Base-by-base conservation (phyloP, 1,140 invertebrate species). In the Drosophila baimaii region DNA sequence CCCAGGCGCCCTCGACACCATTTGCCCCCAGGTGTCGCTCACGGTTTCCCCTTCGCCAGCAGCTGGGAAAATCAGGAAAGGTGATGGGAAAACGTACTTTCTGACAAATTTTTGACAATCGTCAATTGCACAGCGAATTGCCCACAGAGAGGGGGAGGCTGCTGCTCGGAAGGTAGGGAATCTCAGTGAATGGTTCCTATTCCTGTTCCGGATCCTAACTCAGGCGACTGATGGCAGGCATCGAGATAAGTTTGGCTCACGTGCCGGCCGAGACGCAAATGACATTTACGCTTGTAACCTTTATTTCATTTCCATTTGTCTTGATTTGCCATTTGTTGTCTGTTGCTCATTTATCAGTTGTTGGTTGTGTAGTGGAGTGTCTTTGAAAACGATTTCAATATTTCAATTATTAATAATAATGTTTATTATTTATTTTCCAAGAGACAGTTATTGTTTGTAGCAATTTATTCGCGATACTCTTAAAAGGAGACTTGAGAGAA, bases 21-120 rank as follows among this genome's bases (percentile, higher is more conserved):
- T 61, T 73, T 51, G 44, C 29, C 37, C 37, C 72, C 62, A 69
- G 79, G 75, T 74, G 68, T 51, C 61, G 72, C 55, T 54, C 61
- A 47, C 33, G 43, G 43, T 46, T 55, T 56, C 8, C 49, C 25
- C 46, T n/a, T 49, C 29, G 47, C 25, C 47, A 31, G n/a, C 57
- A 37, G 59, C 10, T 21, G 47, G 47, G 25, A 21, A 73, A 79
- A 72, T 83, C 84, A 70, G n/a, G n/a, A n/a, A 77, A 71, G 71
- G 65, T 79, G 65, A 69, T 74, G 64, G 41, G 49, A 70, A 37
- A 70, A 74, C 57, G 59, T 75, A 80, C 43, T 56, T 59, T 88
- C 76, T 88, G 83, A 88, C 84, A 88, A 88, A 83, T 88, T 89
- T 80, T 77, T 80, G 84, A 80, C 84, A 88, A 79, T 88, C 83